Evolutionary conservation across 2,888 invertebrate species (phyloP), one percentile per base, ranked within the genome.

Genomic region (Lepidocyrtoides sp.): DNA sequence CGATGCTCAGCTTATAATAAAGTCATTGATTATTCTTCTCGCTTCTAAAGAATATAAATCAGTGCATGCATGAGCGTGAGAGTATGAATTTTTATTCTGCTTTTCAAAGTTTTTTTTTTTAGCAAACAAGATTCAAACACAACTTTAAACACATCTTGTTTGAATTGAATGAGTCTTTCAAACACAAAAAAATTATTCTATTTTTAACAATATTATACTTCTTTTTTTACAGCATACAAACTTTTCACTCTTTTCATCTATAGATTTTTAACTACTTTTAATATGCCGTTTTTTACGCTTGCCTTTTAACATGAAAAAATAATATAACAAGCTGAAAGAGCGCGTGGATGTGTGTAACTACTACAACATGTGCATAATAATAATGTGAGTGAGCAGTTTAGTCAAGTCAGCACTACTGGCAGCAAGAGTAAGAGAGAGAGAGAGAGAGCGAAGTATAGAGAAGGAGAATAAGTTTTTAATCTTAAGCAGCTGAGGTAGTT

Each of bases 141-240:
- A 26, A 75, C 36, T 60, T 60, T 20, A 5, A 66, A 66, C 66
- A 66, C 26, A 32, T 57, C 79, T 51, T 54, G 82, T 63, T 82
- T 41, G 63, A 60, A 60, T 60, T 82, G 63, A 79, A 79, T 79
- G 79, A 57, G 32, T 57, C 36, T 57, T 75, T 75, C 60, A 26
- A 3, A 32, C 57, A 79, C 54, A 48, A 29, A 75, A 86, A 86
- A 86, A 60, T 1, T 63, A 72, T 89, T 89, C 89, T 89, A 89
- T 89, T 89, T 89, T 82, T 89, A 89, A 89, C 89, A 89, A 60
- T 89, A 69, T 69, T 63, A n/a, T n/a, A n/a, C n/a, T n/a, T n/a
- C 63, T 36, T 57, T 82, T 63, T 57, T 20, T 77, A 23, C 82
- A 14, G n/a, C n/a, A 1, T 79, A 20, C 54, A n/a, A n/a, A n/a